These are phyloP conservation scores for Campoletis raptor DNA, from an alignment of 2,888 invertebrate species.

Conservation along the genomic window DNA sequence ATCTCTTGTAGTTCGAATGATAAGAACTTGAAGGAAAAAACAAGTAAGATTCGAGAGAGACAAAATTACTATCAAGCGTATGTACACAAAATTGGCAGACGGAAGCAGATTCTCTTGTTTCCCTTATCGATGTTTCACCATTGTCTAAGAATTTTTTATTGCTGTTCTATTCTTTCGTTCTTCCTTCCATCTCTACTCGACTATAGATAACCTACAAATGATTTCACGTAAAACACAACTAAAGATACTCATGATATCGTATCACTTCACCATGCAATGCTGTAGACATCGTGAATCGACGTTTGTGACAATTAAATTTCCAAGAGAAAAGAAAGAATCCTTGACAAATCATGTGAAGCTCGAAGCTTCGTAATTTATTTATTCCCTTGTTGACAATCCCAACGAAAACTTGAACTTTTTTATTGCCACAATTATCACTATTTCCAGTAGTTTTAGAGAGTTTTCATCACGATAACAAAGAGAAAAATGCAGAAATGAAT, in stretches of 20 bases:
- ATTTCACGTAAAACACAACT: not conserved
- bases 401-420: too few relatives aligned
- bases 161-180: not conserved
- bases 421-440: too few relatives aligned
- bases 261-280: not conserved
- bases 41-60: not conserved
- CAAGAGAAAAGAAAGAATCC: not conserved
- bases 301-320: not conserved
- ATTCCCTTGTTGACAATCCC: too few relatives aligned
- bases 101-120: conserved; percentile 51
- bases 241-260: not conserved
- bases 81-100: conserved; percentile 44
- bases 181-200: not conserved
- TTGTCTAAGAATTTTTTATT: conserved; percentile 37
- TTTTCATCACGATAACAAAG: too few relatives aligned
- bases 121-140: conserved; percentile 56
- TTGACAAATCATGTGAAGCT: too few relatives aligned
- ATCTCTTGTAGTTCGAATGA: conserved; percentile 19
- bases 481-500: too few relatives aligned
- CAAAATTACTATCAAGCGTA: not conserved
- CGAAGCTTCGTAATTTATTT: too few relatives aligned
- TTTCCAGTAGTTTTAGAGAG: too few relatives aligned
- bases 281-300: not conserved
- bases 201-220: conserved; percentile 11
- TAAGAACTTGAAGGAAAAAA: conserved; percentile 17